phyloP scores from a whole-genome alignment of 2,113 vertebrate species.

The Macroglossus sobrinus region DNA sequence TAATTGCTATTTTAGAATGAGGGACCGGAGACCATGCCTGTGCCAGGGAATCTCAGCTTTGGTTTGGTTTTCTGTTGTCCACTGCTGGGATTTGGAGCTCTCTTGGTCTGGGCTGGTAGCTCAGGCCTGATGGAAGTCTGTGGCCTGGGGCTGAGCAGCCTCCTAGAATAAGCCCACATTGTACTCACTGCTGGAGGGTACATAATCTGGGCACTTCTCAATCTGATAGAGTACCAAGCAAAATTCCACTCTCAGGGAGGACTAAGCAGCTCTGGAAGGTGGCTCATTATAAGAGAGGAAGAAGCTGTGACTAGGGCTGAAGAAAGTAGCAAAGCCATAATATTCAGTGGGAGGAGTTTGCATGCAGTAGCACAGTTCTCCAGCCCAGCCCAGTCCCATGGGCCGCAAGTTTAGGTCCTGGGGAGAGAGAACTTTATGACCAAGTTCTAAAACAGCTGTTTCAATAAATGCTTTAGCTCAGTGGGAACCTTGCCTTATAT shows the following conservation, averaged over 20 bases:
- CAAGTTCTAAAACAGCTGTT: background rate
- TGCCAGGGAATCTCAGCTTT: background rate
- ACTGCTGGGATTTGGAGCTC: background rate
- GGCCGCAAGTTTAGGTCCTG: background rate
- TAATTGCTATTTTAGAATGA: background rate
- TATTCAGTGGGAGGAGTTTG: background rate
- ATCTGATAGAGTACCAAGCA: background rate
- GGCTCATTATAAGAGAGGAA: background rate
- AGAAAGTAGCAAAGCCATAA: background rate
- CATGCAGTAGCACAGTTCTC: fast-evolving
- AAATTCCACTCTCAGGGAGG: background rate
- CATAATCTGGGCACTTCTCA: background rate
- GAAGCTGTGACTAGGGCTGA: background rate
- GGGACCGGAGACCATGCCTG: background rate
- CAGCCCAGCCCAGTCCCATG: too few species aligned
- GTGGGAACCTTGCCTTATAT: background rate
- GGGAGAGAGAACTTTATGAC: background rate
- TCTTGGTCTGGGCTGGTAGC: background rate
- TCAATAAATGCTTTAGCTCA: background rate
- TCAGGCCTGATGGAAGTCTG: background rate
- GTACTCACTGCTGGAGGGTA: background rate
- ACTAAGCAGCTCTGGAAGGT: background rate
- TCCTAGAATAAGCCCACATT: background rate
- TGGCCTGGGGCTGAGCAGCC: background rate
- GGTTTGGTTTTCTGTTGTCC: background rate